Evolutionary conservation across 1,140 invertebrate genomes (phyloP), one percentile per base, ranked within the genome.

Genomic region (Melitaea cinxia): DNA sequence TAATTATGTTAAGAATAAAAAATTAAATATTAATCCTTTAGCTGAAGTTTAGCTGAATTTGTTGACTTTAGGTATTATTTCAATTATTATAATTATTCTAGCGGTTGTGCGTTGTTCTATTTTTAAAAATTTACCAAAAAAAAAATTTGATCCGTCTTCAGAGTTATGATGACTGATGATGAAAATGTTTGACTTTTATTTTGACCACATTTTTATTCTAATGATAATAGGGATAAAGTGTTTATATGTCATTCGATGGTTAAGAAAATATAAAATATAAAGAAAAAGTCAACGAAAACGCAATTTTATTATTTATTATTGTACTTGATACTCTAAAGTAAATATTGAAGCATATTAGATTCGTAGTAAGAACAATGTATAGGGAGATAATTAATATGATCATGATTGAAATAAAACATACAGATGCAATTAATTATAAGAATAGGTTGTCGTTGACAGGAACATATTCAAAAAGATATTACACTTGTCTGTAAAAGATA

Each of bases 61-160:
- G 78, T 87, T 87, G 67, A 72, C 61, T 78, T 81, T 81, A 72
- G 70, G 69, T 80, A 81, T 37, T 39, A 65, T 52, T 80, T 79
- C 53, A 17, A 49, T 58, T 68, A 52, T 67, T 76, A 69, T 75
- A 19, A 77, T 76, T 75, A 60, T 77, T 74, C 68, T 70, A 66
- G 73, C 74, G 84, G 84, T 89, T 89, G 84, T 87, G 86, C 73
- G 74, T 82, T 83, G 69, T 82, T 81, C 74, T 73, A 75, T 4
- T 80, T 76, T 80, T 58, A 70, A 75, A 77, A 72, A 59, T 52
- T 59, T 67, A 68, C 67, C 63, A 67, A 71, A 67, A n/a, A n/a
- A n/a, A n/a, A 71, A 71, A 82, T 71, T 77, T 80, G 65, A 81
- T 87, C 83, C 83, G 83, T 84, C 84, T 84, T 75, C 72, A 72